A percentile compares a stretch with the other conserved stretches of the same genome.
phyloP scores from a whole-genome alignment of 2,888 invertebrate species.

The Odontothrips loti region DNA sequence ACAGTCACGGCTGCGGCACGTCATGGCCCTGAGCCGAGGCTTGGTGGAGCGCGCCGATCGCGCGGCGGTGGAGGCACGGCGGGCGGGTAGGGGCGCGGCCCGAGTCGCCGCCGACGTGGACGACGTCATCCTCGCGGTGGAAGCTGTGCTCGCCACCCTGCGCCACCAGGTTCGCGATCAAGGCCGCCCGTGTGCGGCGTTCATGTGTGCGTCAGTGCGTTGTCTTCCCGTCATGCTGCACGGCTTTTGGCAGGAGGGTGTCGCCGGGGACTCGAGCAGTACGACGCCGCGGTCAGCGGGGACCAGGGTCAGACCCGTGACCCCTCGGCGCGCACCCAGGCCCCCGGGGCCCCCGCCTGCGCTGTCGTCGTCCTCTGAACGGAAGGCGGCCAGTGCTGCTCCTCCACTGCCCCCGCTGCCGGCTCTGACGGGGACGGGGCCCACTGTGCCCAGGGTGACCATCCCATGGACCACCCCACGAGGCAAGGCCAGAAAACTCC shows the following conservation, averaged over 20 bases:
- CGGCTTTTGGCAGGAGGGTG: too few relatives aligned
- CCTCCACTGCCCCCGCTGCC: neutral
- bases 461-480: neutral
- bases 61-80: neutral
- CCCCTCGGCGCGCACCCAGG: neutral
- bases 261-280: too few relatives aligned
- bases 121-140: neutral
- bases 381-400: too few relatives aligned
- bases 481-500: neutral
- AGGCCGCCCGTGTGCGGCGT: too few relatives aligned
- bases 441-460: too few relatives aligned
- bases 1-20: neutral
- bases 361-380: neutral
- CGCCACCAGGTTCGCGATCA: neutral
- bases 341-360: neutral
- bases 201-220: too few relatives aligned
- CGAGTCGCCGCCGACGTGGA: neutral
- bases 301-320: too few relatives aligned
- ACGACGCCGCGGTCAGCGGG: too few relatives aligned
- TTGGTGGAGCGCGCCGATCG: neutral
- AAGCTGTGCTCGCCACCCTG: neutral
- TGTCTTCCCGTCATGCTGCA: too few relatives aligned
- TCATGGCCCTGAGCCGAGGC: neutral
- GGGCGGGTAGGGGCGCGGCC: neutral
- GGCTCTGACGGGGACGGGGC: too few relatives aligned